phyloP scores from a whole-genome alignment of 92 coral and sea anemone genomes.

The Umimayanthus chanpuru region DNA sequence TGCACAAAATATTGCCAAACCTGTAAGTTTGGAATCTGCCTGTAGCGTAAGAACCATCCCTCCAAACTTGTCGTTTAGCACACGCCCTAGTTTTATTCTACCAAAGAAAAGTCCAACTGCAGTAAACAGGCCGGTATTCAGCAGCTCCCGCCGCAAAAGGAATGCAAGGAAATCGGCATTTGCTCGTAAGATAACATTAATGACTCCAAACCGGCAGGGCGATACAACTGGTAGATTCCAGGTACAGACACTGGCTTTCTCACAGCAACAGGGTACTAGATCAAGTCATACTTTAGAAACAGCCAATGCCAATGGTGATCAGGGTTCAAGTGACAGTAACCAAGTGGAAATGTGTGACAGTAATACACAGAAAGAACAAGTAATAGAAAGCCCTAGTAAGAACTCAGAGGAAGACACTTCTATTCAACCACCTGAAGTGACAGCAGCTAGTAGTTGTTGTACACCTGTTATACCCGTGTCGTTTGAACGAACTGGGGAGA shows the following conservation, averaged over 20 bases:
- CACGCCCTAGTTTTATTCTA: conserved; percentile 50
- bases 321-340: neutral
- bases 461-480: neutral
- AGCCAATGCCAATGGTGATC: neutral
- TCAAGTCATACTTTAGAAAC: neutral
- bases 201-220: conserved; percentile 63
- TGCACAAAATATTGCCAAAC: neutral
- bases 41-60: neutral
- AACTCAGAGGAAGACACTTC: neutral
- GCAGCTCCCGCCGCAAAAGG: conserved; percentile 79
- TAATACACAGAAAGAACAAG: neutral
- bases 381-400: conserved; percentile 6
- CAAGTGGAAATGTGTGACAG: neutral
- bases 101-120: conserved; percentile 60
- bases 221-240: conserved; percentile 44
- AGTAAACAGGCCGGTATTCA: conserved; percentile 48
- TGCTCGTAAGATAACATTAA: conserved; percentile 74
- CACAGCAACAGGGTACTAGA: conserved; percentile 8
- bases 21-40: conserved; percentile 31
- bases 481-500: conserved; percentile 17
- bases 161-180: conserved; percentile 74
- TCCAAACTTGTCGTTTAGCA: conserved; percentile 24
- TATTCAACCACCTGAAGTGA: neutral
- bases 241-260: conserved; percentile 36
- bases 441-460: neutral